Base-by-base conservation (phyloP, 2,113 vertebrate genomes). In the Sarotherodon lohbergeri region DNA sequence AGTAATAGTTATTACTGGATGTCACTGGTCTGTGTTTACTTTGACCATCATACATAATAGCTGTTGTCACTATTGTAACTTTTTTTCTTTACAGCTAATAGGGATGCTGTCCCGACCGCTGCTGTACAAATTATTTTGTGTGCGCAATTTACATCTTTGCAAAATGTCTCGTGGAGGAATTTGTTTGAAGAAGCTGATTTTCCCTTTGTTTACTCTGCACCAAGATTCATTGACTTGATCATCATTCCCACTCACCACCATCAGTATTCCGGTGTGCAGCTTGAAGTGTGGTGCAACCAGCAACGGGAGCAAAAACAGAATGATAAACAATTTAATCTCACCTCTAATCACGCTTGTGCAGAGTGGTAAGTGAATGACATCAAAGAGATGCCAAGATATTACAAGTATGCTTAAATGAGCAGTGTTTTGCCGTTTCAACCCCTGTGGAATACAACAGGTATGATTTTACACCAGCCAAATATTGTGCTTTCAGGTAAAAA, bases 291-390 rank as follows among this genome's bases (percentile, higher is more conserved):
- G 56, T 63, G 89, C 89, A 90, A 88, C 89, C 82, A 29, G 82
- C 89, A 88, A 87, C 2, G 8, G 88, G 78, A 50, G 63, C 83
- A 86, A 93, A 92, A 93, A 78, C 91, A 90, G 87, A 91, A 94
- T 90, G 90, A 94, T 87, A 94, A 94, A 94, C 93, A 93, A 89
- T 89, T 93, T 95, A 94, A 95, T 95, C 94, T 95, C 92, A 89
- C 88, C 90, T 92, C 89, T 94, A 94, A 95, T 95, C 93, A 90
- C 16, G 63, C 89, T 85, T 32, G 81, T 76, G 88, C 78, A 4
- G 73, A 84, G 85, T 85, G 83, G 90, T 90, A 90, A 90, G 93
- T 89, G 91, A 95, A 92, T 93, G 82, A 73, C 91, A 82, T 87
- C 83, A 91, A 91, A 91, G 84, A 87, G 83, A 90, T 92, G 86